Base-by-base conservation (phyloP, 2,888 invertebrate genomes). In the Drosophila glabriapex region DNA sequence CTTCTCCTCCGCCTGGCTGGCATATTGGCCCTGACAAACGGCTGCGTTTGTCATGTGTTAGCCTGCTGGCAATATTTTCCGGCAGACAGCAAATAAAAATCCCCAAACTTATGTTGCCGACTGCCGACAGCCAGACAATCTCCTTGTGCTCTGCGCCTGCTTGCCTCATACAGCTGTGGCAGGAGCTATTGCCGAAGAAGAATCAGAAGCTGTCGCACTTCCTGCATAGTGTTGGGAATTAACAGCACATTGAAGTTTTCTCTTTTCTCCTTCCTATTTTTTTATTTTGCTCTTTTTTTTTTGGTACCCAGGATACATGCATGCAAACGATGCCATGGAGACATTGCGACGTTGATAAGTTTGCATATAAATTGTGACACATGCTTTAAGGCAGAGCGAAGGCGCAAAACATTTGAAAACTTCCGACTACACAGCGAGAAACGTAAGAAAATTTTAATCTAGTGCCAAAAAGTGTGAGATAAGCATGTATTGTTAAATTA, bases 21-120 rank as follows among this genome's bases (percentile, higher is more conserved):
- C 80, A 78, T 74, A 79, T 82, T 74, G 80, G 76, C 70, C 66
- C 68, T 89, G 87, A 91, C 90, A 90, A 87, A 87, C 91, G 88
- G 90, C 87, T 91, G 88, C 88, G 90, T 91, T 87, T 87, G 87
- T 85, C 87, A 87, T 87, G 83, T 89, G 90, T 89, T 87, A 78
- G 88, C 88, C 91, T 91, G 70, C 75, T 67, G 85, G 87, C 91
- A 82, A 87, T 87, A 87, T 91, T 89, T 87, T 85, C 75, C 71
- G 77, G 72, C 90, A 85, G 88, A 89, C 77, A 80, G 85, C 90
- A 89, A 91, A 91, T 87, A 87, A 91, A 87, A 87, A 91, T 91
- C 90, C 90, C 83, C 76, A 91, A 87, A 87, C 90, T 91, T 91
- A 91, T 90, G 87, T 86, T 89, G 77, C 84, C 83, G 65, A 56